These are phyloP conservation scores for Mustela erminea DNA, from an alignment of 2,797 vertebrate genomes.

Conservation along the genomic window DNA sequence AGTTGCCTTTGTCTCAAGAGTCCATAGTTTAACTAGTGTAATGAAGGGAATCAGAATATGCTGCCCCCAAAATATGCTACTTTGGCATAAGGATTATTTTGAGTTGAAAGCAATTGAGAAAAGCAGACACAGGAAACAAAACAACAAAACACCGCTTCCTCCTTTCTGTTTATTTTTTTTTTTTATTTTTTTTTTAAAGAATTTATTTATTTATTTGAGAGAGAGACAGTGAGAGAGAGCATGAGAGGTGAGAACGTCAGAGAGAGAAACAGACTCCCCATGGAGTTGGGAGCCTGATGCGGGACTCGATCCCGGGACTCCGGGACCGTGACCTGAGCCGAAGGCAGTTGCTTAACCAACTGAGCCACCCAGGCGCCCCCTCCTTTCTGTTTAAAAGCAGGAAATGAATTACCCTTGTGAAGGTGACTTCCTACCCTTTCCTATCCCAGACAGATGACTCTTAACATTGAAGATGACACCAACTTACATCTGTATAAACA, in stretches of 20 bases:
- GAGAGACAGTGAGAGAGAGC: too few species aligned
- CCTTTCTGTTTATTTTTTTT: not conserved
- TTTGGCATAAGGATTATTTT: conserved; percentile 6
- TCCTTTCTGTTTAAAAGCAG: not conserved
- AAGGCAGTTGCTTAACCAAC: too few species aligned
- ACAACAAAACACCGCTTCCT: not conserved
- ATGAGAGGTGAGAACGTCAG: too few species aligned
- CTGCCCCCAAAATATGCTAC: not conserved
- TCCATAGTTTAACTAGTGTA: not conserved
- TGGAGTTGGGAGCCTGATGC: too few species aligned
- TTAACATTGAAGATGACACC: not conserved
- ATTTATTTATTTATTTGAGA: too few species aligned
- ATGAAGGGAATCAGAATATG: not conserved
- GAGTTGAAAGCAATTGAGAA: not conserved
- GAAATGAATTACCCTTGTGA: not conserved
- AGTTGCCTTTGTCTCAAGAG: conserved; percentile 5
- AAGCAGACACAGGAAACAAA: not conserved
- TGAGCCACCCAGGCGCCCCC: too few species aligned
- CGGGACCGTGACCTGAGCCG: too few species aligned
- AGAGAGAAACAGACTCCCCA: too few species aligned
- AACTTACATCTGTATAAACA: not conserved
- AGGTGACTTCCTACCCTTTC: not conserved
- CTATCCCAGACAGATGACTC: not conserved
- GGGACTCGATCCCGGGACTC: too few species aligned
- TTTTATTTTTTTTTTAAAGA: too few species aligned